phyloP scores from a whole-genome alignment of 2,113 vertebrate genomes.

The Etheostoma cragini region DNA sequence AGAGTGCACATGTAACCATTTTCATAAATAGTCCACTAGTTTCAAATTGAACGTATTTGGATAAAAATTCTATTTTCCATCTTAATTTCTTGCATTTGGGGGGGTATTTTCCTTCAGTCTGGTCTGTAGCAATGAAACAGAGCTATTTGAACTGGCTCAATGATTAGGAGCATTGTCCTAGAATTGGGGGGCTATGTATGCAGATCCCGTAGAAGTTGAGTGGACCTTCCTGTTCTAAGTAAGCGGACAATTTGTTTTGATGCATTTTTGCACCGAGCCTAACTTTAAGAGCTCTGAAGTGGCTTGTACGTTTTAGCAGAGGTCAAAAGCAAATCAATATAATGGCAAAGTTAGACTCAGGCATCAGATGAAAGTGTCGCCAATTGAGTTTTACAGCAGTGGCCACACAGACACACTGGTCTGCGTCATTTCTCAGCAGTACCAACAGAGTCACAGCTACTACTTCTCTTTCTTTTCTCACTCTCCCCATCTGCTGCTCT shows the following conservation, averaged over 20 bases:
- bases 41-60: too few species aligned
- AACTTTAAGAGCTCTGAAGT: background rate
- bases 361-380: background rate
- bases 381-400: background rate
- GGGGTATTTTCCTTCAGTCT: too few species aligned
- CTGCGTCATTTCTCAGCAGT: conserved; percentile 28
- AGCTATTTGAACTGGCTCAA: too few species aligned
- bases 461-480: conserved; percentile 73
- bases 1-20: too few species aligned
- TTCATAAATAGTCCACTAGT: too few species aligned
- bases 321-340: background rate
- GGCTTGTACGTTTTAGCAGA: background rate
- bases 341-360: background rate
- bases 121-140: too few species aligned
- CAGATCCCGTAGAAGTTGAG: background rate
- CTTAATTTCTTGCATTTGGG: too few species aligned
- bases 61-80: too few species aligned
- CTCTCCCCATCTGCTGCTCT: conserved; percentile 28
- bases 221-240: background rate
- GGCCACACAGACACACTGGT: background rate
- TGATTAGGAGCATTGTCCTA: too few species aligned
- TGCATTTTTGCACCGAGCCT: background rate
- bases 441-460: conserved; percentile 27
- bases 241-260: background rate
- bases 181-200: background rate